Percentiles rank a stretch among this genome's conserved stretches.
Evolutionary conservation across 2,888 invertebrate genomes (phyloP).

Genomic region (Deilephila elpenor): DNA sequence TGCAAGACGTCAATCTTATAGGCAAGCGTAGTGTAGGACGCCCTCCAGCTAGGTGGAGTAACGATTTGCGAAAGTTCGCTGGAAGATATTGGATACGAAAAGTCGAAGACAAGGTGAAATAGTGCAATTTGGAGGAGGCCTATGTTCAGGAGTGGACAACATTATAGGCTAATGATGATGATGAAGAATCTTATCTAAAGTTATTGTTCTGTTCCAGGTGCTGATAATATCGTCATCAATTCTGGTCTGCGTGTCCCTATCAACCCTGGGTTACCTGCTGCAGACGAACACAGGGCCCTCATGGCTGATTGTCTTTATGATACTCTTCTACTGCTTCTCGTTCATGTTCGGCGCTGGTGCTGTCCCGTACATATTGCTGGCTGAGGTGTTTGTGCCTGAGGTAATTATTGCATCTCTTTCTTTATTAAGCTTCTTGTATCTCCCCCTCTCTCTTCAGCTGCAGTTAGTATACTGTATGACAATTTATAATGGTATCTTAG

Average conservation of each 20-base stretch:
- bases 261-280: conserved; percentile 60
- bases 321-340: conserved; percentile 67
- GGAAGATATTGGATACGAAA: too few relatives aligned
- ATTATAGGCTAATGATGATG: too few relatives aligned
- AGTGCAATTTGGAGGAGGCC: too few relatives aligned
- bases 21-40: too few relatives aligned
- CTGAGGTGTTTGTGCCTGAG: conserved; percentile 51
- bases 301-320: conserved; percentile 68
- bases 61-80: too few relatives aligned
- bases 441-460: neutral
- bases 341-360: conserved; percentile 70
- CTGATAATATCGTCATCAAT: conserved; percentile 66
- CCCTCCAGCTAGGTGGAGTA: too few relatives aligned
- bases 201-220: conserved; percentile 54
- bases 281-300: conserved; percentile 62
- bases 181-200: too few relatives aligned
- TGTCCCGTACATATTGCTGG: conserved; percentile 56
- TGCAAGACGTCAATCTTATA: too few relatives aligned
- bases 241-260: conserved; percentile 59
- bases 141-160: too few relatives aligned
- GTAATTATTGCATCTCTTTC: conserved; percentile 47
- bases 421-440: conserved; percentile 18
- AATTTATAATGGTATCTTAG: too few relatives aligned
- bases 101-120: too few relatives aligned
- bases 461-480: too few relatives aligned